Evolutionary conservation across 2,797 vertebrate genomes (phyloP), one percentile per base, ranked within the genome.

Genomic region (Lithobates pipiens): DNA sequence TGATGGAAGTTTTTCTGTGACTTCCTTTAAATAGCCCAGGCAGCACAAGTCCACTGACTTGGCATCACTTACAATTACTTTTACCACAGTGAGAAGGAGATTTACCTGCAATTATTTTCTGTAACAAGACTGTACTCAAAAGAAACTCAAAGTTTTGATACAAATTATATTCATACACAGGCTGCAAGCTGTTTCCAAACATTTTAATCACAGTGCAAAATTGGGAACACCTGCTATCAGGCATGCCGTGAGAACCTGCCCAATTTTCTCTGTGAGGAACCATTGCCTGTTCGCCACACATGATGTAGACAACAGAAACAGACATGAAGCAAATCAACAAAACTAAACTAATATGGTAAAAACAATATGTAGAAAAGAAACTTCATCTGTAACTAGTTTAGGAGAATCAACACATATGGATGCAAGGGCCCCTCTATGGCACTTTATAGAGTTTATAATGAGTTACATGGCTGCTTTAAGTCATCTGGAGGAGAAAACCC

Each of bases 271-370:
- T 63, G 9, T 13, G 8, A 65, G 50, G 63, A 67, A 67, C n/a
- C 74, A 39, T 77, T 46, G 32, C 74, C 15, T 46, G 16, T 10
- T 87, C 71, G 46, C 27, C 88, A 80, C 61, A 88, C 72, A 88
- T 87, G 70, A 90, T 90, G 88, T 73, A 88, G 82, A 75, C 74
- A 42, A 85, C 78, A 88, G 42, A 85, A 92, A 90, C 77, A 89
- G 86, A 84, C 39, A 86, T 79, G 61, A 25, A 81, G 29, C 80
- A 89, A 90, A 81, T 88, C 65, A 84, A 63, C 65, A 80, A 89
- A 91, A 85, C 65, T 70, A 86, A 89, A 84, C 44, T 82, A 87
- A 73, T 86, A 85, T 80, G 34, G 88, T 87, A 88, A 88, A 84
- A 68, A 82, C 67, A 81, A 79, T 84, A 77, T 15, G 67, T 65